A percentile compares a stretch with the other conserved stretches of the same genome.
Evolutionary conservation across 2,113 vertebrate genomes (phyloP).

Genomic region (Tiliqua scincoides): DNA sequence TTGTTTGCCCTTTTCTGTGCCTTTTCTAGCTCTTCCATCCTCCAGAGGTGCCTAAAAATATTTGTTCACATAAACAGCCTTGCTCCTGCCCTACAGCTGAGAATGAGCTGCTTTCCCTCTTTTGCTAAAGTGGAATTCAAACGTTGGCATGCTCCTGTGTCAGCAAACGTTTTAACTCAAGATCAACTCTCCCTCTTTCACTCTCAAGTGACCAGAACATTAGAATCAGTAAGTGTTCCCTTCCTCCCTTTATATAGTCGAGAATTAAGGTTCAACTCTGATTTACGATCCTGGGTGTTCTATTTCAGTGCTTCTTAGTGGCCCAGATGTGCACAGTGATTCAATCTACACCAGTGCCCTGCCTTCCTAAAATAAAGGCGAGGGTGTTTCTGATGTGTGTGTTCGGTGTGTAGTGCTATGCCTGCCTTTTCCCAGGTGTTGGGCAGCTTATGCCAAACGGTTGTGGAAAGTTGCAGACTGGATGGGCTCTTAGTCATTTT

Average conservation of each 20-base stretch:
- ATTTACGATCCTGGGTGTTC: background rate
- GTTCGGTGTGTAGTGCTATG: too few species aligned
- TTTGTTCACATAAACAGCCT: background rate
- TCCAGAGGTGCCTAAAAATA: background rate
- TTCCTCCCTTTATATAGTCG: background rate
- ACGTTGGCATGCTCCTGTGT: background rate
- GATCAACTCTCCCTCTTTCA: background rate
- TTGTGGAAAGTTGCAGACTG: background rate
- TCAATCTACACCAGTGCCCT: background rate
- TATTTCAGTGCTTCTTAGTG: background rate
- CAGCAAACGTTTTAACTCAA: background rate
- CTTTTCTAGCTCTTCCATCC: too few species aligned
- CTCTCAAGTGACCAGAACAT: background rate
- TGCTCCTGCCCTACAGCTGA: background rate
- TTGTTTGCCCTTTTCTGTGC: too few species aligned
- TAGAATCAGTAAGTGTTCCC: background rate
- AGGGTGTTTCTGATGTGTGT: background rate
- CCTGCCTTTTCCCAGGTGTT: background rate
- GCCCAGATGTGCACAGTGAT: background rate
- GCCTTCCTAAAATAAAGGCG: background rate
- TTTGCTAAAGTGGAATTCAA: background rate
- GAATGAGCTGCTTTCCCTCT: background rate
- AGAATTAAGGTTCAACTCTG: background rate
- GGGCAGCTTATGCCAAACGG: background rate
- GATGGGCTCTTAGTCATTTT: background rate